phyloP scores from a whole-genome alignment of 2,888 invertebrate genomes.

The Nephrotoma flavescens region DNA sequence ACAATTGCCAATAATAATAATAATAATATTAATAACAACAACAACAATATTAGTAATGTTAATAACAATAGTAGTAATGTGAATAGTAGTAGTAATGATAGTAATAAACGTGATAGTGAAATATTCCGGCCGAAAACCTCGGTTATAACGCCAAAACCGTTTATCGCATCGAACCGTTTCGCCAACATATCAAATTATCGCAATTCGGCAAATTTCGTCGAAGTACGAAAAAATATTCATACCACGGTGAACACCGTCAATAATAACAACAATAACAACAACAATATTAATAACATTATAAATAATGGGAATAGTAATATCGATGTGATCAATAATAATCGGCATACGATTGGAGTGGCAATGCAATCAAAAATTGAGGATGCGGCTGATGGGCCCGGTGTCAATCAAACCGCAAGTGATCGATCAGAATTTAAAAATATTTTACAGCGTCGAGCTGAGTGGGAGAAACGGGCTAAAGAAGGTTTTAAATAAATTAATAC shows the following conservation, averaged over 20 bases:
- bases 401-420: not conserved
- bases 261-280: constrained; percentile 8
- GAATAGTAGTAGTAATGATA: constrained; percentile 23
- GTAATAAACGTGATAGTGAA: constrained; percentile 6
- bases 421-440: constrained; percentile 47
- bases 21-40: constrained; percentile 17
- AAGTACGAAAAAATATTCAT: constrained; percentile 3
- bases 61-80: constrained; percentile 19
- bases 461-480: constrained; percentile 63
- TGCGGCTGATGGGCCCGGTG: not conserved
- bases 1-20: constrained; percentile 12
- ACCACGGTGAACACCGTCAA: constrained; percentile 9
- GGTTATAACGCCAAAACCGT: constrained; percentile 11
- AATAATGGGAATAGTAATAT: constrained; percentile 8
- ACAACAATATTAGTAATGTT: constrained; percentile 18
- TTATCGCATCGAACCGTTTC: constrained; percentile 9
- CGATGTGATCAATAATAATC: constrained; percentile 9
- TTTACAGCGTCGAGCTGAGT: constrained; percentile 57
- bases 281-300: constrained; percentile 10
- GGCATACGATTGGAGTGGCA: constrained; percentile 9
- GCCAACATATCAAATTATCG: constrained; percentile 8
- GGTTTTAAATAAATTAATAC: constrained; percentile 18
- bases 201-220: constrained; percentile 8
- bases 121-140: constrained; percentile 11
- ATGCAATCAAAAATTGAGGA: not conserved